phyloP scores from a whole-genome alignment of 2,797 vertebrate genomes.

The Enteromius trimaculatus region DNA sequence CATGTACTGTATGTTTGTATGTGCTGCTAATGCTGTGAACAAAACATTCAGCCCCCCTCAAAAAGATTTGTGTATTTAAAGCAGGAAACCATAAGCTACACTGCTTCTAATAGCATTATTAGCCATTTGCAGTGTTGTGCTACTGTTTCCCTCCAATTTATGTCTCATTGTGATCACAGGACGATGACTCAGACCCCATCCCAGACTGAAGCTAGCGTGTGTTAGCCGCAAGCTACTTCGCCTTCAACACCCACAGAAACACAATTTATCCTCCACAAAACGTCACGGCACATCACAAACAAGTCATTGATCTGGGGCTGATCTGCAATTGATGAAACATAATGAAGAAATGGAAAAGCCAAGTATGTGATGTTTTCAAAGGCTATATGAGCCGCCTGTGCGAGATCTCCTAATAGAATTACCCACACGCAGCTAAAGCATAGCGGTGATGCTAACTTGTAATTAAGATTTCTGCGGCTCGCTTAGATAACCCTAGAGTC shows the following conservation, averaged over 20 bases:
- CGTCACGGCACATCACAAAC: slow-evolving; percentile 16
- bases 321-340: slow-evolving; percentile 38
- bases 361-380: slow-evolving; percentile 31
- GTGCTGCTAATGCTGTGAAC: not conserved
- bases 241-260: slow-evolving; percentile 25
- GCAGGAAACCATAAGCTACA: not conserved
- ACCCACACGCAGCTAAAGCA: slow-evolving; percentile 46
- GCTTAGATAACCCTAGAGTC: slow-evolving; percentile 43
- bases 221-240: slow-evolving; percentile 29
- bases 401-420: slow-evolving; percentile 45
- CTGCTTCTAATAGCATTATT: slow-evolving; percentile 12
- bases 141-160: slow-evolving; percentile 29
- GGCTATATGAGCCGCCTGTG: not conserved
- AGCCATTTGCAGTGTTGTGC: slow-evolving; percentile 36
- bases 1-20: not conserved
- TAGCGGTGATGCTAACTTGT: slow-evolving; percentile 36
- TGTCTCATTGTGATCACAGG: slow-evolving; percentile 20
- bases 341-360: slow-evolving; percentile 28
- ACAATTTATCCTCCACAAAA: slow-evolving; percentile 3
- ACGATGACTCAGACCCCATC: slow-evolving; percentile 52
- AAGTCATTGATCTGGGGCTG: slow-evolving; percentile 23
- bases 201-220: slow-evolving; percentile 15
- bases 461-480: slow-evolving; percentile 55
- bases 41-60: slow-evolving; percentile 3
- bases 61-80: not conserved